Base-by-base conservation (phyloP, 2,797 vertebrate species). In the Catamblyrhynchus diadema region DNA sequence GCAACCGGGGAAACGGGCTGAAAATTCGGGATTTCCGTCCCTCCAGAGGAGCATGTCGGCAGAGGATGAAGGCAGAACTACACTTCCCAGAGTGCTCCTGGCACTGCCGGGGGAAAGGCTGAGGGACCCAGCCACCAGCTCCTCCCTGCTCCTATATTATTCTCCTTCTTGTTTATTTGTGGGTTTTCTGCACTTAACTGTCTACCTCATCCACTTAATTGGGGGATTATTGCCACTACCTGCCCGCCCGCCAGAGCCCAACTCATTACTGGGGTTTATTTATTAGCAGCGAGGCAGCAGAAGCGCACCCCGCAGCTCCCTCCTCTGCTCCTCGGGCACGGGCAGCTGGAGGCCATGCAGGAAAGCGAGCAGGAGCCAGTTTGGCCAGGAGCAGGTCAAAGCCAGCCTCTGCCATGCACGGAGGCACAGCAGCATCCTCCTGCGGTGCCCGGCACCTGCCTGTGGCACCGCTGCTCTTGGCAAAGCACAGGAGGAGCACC, bases 51-150 rank as follows among this genome's bases (percentile, higher is more conserved):
- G 54, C 71, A 59, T 60, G 56, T 17, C 1, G 2, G 56, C 79
- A 30, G 65, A 23, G 65, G 56, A 62, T 15, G 41, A 81, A 86
- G 23, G 65, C 72, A 91, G 93, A 91, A 96, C 96, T 96, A 96
- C 96, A 95, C 57, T 96, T 96, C 96, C 96, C 95, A 96, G 92
- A 81, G 88, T 96, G 92, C 96, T 86, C 35, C 85, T 93, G 91
- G 66, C 61, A 84, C 88, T 12, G 35, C 91, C 81, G 12, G 14
- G 77, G 79, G 90, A 83, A 86, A 91, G 85, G 87, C 91, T 74
- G 80, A 83, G 93, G 59, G 35, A 91, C 61, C 33, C 65, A 78
- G 88, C 8, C 71, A 66, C 53, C 66, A 83, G 92, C 92, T 95
- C 90, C 92, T 96, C 93, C 95, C 87, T 81, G 79, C 84, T 96